Conservation (phyloP, 2,888 invertebrate species). For the Sisyra terminalis region DNA sequence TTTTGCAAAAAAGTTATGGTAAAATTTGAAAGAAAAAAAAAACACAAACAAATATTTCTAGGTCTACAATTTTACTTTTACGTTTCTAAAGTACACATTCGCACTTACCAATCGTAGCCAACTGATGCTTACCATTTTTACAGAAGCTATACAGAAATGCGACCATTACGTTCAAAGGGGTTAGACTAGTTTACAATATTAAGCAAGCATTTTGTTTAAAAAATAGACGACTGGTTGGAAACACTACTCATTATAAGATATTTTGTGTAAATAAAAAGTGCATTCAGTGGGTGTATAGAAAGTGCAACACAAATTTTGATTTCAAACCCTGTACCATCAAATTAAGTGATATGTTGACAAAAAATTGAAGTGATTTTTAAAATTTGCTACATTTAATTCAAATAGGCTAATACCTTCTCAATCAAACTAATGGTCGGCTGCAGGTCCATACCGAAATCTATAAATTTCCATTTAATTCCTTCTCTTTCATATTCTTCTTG, state of each 20-base stretch:
- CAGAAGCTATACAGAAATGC: too few species aligned
- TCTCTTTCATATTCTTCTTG: slow-evolving; percentile 91
- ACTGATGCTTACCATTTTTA: slow-evolving; percentile 1
- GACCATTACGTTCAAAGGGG: too few species aligned
- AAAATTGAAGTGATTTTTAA: background rate
- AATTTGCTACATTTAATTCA: background rate
- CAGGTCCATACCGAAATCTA: slow-evolving; percentile 91
- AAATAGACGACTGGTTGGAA: slow-evolving; percentile 4
- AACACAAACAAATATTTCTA: background rate
- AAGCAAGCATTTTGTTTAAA: too few species aligned
- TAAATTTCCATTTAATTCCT: slow-evolving; percentile 81
- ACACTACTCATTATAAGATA: background rate
- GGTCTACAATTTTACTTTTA: background rate
- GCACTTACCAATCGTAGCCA: too few species aligned
- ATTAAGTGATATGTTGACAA: background rate
- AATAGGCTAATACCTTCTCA: slow-evolving; percentile 57
- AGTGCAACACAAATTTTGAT: background rate
- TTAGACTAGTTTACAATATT: too few species aligned
- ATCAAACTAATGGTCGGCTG: slow-evolving; percentile 80
- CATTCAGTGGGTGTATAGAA: background rate
- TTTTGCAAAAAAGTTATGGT: too few species aligned
- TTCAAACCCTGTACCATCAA: background rate
- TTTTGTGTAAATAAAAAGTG: too few species aligned
- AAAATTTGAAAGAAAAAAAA: too few species aligned
- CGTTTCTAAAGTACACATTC: background rate